phyloP scores from a whole-genome alignment of 2,888 invertebrate species.

The Scaptomyza cyrtandrae region DNA sequence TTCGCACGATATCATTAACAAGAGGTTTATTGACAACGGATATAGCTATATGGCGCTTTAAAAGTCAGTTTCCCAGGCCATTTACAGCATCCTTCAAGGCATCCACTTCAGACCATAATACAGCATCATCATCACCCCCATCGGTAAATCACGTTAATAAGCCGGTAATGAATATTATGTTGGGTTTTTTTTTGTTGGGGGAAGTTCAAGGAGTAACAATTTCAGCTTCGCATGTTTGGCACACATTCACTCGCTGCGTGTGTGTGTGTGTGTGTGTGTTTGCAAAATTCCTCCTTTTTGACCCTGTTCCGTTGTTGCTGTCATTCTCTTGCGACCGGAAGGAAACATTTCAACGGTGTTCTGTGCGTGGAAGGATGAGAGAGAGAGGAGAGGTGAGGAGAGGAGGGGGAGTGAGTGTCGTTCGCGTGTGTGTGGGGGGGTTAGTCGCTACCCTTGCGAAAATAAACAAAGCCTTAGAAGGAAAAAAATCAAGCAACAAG shows the following conservation, averaged over 20 bases:
- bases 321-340: slow-evolving; percentile 53
- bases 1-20: slow-evolving; percentile 73
- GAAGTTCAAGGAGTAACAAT: slow-evolving; percentile 2
- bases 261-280: background rate
- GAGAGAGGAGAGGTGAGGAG: background rate
- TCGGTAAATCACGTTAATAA: slow-evolving; percentile 78
- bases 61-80: slow-evolving; percentile 74
- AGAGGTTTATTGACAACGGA: slow-evolving; percentile 74
- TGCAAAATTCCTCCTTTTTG: slow-evolving; percentile 29
- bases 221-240: slow-evolving; percentile 71
- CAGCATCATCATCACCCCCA: slow-evolving; percentile 57
- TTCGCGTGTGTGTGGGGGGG: slow-evolving; percentile 12
- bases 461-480: slow-evolving; percentile 15
- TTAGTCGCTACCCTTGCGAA: slow-evolving; percentile 48
- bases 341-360: slow-evolving; percentile 60
- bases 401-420: slow-evolving; percentile 5
- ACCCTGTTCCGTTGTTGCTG: slow-evolving; percentile 35
- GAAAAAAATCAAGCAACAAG: background rate
- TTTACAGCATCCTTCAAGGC: slow-evolving; percentile 33
- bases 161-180: slow-evolving; percentile 75
- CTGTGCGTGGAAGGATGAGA: background rate
- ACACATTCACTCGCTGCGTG: slow-evolving; percentile 56
- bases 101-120: slow-evolving; percentile 8
- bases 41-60: slow-evolving; percentile 70
- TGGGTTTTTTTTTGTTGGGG: slow-evolving; percentile 1